Evolutionary conservation across 2,797 vertebrate genomes (phyloP).

Genomic region (Coilia nasus): DNA sequence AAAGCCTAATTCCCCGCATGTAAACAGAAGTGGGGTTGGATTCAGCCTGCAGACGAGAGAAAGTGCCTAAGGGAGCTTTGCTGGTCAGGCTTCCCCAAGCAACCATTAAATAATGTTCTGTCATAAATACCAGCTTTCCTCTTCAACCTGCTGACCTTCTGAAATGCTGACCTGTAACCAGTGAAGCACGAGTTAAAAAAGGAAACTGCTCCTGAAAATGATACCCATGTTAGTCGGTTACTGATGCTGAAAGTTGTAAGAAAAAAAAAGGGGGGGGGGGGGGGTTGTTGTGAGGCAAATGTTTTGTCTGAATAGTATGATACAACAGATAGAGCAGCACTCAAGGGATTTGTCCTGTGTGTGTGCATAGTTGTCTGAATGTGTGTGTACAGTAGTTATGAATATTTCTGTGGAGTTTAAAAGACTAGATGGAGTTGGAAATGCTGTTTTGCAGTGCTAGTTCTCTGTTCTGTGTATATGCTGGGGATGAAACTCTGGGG

Average conservation of each 20-base stretch:
- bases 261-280: neutral
- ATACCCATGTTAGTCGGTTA: neutral
- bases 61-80: constrained; percentile 4
- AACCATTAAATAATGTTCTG: constrained; percentile 24
- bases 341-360: neutral
- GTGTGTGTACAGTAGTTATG: neutral
- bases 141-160: constrained; percentile 23
- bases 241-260: neutral
- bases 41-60: constrained; percentile 65
- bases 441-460: neutral
- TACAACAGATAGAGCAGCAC: neutral
- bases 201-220: neutral
- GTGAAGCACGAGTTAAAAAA: constrained; percentile 2
- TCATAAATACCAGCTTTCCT: constrained; percentile 20
- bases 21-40: constrained; percentile 73
- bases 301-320: constrained; percentile 1
- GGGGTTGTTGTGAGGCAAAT: neutral
- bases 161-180: constrained; percentile 22
- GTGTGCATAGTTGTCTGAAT: no score
- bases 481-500: constrained; percentile 37
- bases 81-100: neutral
- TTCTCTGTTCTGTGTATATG: neutral
- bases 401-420: neutral
- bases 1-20: constrained; percentile 71
- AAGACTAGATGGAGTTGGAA: neutral